Conservation (phyloP, 2,113 vertebrate genomes). For the Phyllostomus hastatus region DNA sequence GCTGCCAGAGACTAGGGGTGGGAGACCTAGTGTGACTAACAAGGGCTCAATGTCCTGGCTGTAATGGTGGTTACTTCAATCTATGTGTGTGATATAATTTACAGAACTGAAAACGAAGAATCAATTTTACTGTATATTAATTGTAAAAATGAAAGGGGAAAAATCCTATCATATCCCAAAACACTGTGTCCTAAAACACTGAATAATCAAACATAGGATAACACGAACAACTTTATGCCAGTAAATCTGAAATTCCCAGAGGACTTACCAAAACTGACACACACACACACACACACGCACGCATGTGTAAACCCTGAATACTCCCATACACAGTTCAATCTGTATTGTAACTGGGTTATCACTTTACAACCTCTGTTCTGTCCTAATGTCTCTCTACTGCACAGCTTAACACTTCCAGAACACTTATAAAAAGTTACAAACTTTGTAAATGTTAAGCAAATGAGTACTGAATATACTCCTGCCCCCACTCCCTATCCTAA, state of each 20-base stretch:
- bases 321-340: not conserved
- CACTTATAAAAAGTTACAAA: not conserved
- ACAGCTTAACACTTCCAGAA: not conserved
- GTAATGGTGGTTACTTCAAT: not conserved
- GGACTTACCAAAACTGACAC: not conserved
- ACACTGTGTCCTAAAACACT: not conserved
- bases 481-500: not conserved
- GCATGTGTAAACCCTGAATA: not conserved
- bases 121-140: not conserved
- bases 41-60: not conserved
- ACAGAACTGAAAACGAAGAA: not conserved
- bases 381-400: not conserved
- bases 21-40: not conserved
- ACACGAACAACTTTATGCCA: not conserved
- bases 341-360: not conserved
- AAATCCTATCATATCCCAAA: not conserved
- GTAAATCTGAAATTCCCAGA: not conserved
- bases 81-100: not conserved
- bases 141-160: not conserved
- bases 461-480: not conserved
- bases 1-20: not conserved
- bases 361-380: not conserved
- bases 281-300: not conserved
- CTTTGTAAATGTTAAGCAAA: not conserved
- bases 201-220: not conserved